A percentile compares a stretch with the other conserved stretches of the same genome.
These are phyloP conservation scores for Fragariocoptes setiger DNA, from an alignment of 1,140 invertebrate genomes.

Conservation along the genomic window DNA sequence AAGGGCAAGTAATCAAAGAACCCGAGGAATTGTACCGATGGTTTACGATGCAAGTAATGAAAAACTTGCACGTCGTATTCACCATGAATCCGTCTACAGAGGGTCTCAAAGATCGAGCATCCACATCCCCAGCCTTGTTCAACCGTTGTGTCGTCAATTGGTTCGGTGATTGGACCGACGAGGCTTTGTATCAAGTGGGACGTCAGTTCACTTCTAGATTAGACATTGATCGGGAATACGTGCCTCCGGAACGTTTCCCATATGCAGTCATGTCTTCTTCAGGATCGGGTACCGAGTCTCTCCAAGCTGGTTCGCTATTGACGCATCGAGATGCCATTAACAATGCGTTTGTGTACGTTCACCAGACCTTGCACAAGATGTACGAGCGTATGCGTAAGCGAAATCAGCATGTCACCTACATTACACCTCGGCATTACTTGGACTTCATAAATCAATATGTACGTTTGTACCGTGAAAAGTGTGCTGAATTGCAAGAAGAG, in stretches of 20 bases:
- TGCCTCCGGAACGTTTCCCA: constrained; percentile 54
- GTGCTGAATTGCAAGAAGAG: constrained; percentile 88
- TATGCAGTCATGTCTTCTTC: constrained; percentile 41
- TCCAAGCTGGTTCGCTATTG: background rate
- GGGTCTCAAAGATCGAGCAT: constrained; percentile 82
- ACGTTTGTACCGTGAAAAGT: constrained; percentile 85
- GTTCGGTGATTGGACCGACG: constrained; percentile 99
- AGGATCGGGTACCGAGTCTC: constrained; percentile 30
- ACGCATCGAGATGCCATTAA: constrained; percentile 55
- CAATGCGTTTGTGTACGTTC: constrained; percentile 90
- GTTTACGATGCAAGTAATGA: constrained; percentile 88
- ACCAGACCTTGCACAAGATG: constrained; percentile 78
- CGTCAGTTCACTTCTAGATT: constrained; percentile 25
- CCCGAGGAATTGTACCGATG: constrained; percentile 93
- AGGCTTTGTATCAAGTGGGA: constrained; percentile 65
- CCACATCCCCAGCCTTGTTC: constrained; percentile 92
- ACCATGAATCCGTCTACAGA: constrained; percentile 99
- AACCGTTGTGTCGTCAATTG: constrained; percentile 95
- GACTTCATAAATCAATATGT: constrained; percentile 99
- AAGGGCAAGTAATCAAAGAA: constrained; percentile 91
- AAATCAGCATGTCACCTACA: constrained; percentile 74
- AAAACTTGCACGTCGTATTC: constrained; percentile 94
- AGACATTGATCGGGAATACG: constrained; percentile 33
- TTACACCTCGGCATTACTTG: constrained; percentile 91
- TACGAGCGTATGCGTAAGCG: constrained; percentile 58